Percentiles rank a stretch among this genome's conserved stretches.
Evolutionary conservation across 2,113 vertebrate species (phyloP).

Genomic region (Epinephelus lanceolatus): DNA sequence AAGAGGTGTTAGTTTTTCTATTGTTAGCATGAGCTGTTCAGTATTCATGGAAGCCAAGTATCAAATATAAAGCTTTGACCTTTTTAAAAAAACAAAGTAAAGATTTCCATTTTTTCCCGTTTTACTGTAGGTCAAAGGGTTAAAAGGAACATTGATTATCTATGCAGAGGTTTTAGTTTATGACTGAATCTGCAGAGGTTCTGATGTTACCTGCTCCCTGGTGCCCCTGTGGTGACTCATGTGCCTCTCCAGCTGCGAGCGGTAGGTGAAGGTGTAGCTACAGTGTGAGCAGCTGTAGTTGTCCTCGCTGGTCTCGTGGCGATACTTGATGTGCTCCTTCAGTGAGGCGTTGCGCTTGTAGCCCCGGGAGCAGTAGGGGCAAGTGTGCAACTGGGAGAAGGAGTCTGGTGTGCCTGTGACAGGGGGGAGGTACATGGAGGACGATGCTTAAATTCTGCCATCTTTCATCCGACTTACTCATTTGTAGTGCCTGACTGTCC

Average conservation of each 20-base stretch:
- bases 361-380: constrained; percentile 96
- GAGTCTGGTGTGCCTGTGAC: constrained; percentile 91
- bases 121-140: background rate
- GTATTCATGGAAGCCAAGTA: background rate
- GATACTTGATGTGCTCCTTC: constrained; percentile 98
- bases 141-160: background rate
- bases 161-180: background rate
- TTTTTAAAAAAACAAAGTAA: background rate
- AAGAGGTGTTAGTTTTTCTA: background rate
- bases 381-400: constrained; percentile 94
- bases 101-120: background rate
- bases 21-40: background rate
- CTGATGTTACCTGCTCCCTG: constrained; percentile 89
- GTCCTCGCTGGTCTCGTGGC: constrained; percentile 97
- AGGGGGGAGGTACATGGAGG: background rate
- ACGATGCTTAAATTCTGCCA: background rate
- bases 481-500: background rate
- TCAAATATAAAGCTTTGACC: background rate
- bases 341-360: constrained; percentile 98
- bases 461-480: background rate
- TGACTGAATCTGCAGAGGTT: background rate
- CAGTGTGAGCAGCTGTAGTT: constrained; percentile 98
- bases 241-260: constrained; percentile 97
- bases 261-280: constrained; percentile 97
- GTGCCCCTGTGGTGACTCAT: constrained; percentile 95